Conservation (phyloP, 2,888 invertebrate genomes). For the Frankliniella fusca region DNA sequence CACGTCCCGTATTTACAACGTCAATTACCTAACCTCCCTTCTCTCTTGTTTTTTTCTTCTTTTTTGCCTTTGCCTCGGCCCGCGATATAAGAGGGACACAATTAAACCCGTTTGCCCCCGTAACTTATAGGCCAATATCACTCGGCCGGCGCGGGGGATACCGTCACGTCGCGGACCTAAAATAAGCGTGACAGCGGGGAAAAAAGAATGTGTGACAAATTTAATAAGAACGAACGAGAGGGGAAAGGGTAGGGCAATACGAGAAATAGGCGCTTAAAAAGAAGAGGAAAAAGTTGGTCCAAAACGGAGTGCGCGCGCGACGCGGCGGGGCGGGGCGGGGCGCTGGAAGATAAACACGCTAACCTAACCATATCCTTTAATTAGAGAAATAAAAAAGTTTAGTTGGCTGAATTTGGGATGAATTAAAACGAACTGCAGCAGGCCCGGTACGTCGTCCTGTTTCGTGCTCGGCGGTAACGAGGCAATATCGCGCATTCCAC, state of each 20-base stretch:
- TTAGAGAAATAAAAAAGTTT: slow-evolving; percentile 18
- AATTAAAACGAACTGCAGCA: slow-evolving; percentile 9
- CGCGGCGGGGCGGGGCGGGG: background rate
- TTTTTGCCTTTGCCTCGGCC: background rate
- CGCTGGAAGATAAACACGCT: background rate
- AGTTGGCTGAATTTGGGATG: slow-evolving; percentile 4
- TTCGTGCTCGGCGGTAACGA: background rate
- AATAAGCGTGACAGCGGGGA: background rate
- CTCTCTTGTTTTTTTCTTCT: no score
- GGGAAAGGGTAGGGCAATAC: background rate
- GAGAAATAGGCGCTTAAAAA: background rate
- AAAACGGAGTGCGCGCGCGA: background rate
- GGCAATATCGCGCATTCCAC: background rate
- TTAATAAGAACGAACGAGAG: slow-evolving; percentile 22
- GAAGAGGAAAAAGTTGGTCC: background rate
- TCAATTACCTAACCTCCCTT: slow-evolving; percentile 19
- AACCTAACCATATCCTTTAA: slow-evolving; percentile 23
- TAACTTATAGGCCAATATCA: slow-evolving; percentile 15
- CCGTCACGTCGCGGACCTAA: slow-evolving; percentile 19
- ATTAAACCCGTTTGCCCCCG: background rate
- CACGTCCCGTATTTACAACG: slow-evolving; percentile 22
- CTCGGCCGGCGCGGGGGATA: background rate
- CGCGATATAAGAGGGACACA: background rate
- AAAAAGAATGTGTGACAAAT: slow-evolving; percentile 14
- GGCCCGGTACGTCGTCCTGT: background rate